Percentiles rank a stretch among this genome's conserved stretches.
Evolutionary conservation across 2,113 vertebrate genomes (phyloP).

Genomic region (Dipodomys spectabilis): DNA sequence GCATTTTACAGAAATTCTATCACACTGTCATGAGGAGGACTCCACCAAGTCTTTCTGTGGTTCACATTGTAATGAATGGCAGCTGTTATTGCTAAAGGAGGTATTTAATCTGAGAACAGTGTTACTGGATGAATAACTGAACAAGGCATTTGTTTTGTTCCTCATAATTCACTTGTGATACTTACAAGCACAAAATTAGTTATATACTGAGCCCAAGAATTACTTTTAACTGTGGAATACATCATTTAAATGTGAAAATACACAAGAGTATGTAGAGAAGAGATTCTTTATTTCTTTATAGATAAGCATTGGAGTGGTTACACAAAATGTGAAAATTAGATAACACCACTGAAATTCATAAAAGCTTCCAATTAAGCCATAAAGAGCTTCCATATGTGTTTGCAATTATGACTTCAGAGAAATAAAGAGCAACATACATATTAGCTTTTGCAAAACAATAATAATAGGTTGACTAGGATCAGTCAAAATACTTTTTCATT

Average conservation of each 20-base stretch:
- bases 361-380: not conserved
- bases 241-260: not conserved
- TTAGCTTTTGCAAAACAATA: not conserved
- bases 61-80: slow-evolving; percentile 5
- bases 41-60: not conserved
- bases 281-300: not conserved
- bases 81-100: slow-evolving; percentile 30
- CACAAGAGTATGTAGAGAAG: not conserved
- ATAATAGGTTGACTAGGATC: not conserved
- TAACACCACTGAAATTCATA: not conserved
- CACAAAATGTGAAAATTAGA: not conserved
- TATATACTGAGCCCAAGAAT: not conserved
- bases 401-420: not conserved
- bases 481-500: not conserved
- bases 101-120: slow-evolving; percentile 52
- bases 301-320: not conserved
- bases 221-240: not conserved
- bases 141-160: not conserved
- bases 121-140: slow-evolving; percentile 28
- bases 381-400: not conserved
- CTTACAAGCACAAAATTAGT: not conserved
- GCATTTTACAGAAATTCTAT: slow-evolving; percentile 50
- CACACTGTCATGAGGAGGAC: slow-evolving; percentile 46
- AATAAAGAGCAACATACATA: not conserved
- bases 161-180: slow-evolving; percentile 46